Percentiles rank a stretch among this genome's conserved stretches.
These are phyloP conservation scores for Drosophila funebris DNA, from an alignment of 1,140 invertebrate species.

Conservation along the genomic window DNA sequence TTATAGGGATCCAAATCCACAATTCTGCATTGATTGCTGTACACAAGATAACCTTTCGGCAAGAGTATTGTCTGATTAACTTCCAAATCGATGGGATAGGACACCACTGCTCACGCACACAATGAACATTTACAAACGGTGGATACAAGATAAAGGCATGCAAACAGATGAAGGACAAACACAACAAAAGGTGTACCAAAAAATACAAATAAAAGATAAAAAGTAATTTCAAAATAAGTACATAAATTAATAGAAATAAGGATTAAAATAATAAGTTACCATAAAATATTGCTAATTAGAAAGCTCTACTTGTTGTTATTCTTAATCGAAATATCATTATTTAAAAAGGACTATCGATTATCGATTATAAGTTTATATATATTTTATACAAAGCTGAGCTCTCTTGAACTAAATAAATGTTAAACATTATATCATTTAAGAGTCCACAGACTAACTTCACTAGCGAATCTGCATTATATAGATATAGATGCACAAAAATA, in stretches of 20 bases:
- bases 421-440: too few species aligned
- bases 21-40: conserved; percentile 88
- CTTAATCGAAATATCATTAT: too few species aligned
- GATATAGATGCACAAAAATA: too few species aligned
- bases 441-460: too few species aligned
- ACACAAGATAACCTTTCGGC: conserved; percentile 86
- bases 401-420: too few species aligned
- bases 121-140: not conserved
- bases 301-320: too few species aligned
- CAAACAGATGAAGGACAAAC: not conserved
- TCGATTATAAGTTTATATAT: too few species aligned
- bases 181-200: not conserved
- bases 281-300: too few species aligned
- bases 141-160: not conserved
- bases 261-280: too few species aligned
- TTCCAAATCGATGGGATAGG: not conserved
- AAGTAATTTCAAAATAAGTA: not conserved
- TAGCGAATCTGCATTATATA: too few species aligned
- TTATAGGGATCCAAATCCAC: conserved; percentile 88
- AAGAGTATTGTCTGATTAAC: conserved; percentile 33
- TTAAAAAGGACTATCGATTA: too few species aligned
- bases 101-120: not conserved
- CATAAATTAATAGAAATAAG: not conserved
- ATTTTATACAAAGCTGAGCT: too few species aligned
- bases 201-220: not conserved